These are phyloP conservation scores for Phymorhynchus buccinoides DNA, from an alignment of 1,140 invertebrate species.

Conservation along the genomic window DNA sequence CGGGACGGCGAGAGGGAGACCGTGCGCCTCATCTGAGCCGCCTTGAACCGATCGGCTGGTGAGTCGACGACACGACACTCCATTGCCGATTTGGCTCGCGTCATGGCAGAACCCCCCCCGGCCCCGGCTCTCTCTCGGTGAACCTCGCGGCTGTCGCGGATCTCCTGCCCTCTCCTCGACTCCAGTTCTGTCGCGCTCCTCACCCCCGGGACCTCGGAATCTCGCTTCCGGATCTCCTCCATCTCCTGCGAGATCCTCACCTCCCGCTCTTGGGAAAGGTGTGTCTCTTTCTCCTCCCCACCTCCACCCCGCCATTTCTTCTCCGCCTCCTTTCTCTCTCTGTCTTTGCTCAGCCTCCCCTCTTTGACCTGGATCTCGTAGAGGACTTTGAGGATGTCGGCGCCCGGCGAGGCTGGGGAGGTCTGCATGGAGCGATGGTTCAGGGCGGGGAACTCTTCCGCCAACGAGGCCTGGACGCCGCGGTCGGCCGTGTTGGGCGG, in stretches of 20 bases:
- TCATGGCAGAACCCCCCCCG: slow-evolving; percentile 26
- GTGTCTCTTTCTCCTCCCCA: neutral
- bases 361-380: slow-evolving; percentile 52
- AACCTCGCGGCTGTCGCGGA: neutral
- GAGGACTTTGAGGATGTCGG: slow-evolving; percentile 60
- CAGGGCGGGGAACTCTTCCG: slow-evolving; percentile 35
- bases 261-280: neutral
- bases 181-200: neutral
- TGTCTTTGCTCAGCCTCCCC: neutral
- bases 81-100: slow-evolving; percentile 41
- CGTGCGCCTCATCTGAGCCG: slow-evolving; percentile 36
- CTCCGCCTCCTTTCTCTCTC: neutral
- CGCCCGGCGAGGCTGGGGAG: slow-evolving; percentile 52
- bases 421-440: slow-evolving; percentile 58
- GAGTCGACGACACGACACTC: slow-evolving; percentile 33
- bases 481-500: slow-evolving; percentile 67
- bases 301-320: neutral
- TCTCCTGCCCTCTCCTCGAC: neutral
- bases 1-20: slow-evolving; percentile 47
- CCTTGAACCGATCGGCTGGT: slow-evolving; percentile 21
- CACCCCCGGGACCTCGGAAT: neutral
- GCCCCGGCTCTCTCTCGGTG: neutral
- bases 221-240: neutral
- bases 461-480: slow-evolving; percentile 64
- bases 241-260: neutral